phyloP scores from a whole-genome alignment of 2,888 invertebrate species.

The Andrena bucephala region DNA sequence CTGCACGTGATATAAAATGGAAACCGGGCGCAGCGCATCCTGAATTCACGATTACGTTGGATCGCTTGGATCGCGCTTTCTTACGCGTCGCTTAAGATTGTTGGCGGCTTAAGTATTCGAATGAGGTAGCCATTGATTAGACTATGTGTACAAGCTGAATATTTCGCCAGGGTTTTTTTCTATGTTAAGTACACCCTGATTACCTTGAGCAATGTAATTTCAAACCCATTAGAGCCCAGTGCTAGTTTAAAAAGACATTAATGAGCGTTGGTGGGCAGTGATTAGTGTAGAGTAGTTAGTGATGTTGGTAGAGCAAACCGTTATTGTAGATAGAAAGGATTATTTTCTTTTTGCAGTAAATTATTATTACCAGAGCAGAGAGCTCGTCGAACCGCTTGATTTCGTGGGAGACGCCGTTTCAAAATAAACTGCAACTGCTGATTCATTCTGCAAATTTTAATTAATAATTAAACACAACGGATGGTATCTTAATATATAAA shows the following conservation, averaged over 20 bases:
- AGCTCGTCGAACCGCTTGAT: conserved; percentile 5
- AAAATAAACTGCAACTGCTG: background rate
- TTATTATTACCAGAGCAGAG: conserved; percentile 39
- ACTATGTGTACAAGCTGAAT: no score
- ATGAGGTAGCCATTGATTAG: no score
- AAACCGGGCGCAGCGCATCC: background rate
- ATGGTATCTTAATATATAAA: no score
- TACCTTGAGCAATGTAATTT: no score
- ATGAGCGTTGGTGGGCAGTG: no score
- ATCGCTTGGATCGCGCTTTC: background rate
- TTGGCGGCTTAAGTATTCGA: no score
- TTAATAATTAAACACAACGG: background rate
- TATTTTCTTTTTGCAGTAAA: background rate
- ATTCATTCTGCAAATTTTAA: conserved; percentile 24
- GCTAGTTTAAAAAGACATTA: no score
- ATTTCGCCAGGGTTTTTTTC: no score
- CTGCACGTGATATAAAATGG: conserved; percentile 24
- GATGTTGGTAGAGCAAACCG: background rate
- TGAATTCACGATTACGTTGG: conserved; percentile 15
- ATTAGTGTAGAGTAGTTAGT: no score
- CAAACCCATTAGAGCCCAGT: no score
- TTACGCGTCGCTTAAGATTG: background rate
- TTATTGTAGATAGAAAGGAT: background rate
- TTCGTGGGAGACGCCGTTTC: conserved; percentile 13
- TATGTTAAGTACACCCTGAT: no score